phyloP scores from a whole-genome alignment of 2,797 vertebrate species.

The Lagothrix lagotricha region DNA sequence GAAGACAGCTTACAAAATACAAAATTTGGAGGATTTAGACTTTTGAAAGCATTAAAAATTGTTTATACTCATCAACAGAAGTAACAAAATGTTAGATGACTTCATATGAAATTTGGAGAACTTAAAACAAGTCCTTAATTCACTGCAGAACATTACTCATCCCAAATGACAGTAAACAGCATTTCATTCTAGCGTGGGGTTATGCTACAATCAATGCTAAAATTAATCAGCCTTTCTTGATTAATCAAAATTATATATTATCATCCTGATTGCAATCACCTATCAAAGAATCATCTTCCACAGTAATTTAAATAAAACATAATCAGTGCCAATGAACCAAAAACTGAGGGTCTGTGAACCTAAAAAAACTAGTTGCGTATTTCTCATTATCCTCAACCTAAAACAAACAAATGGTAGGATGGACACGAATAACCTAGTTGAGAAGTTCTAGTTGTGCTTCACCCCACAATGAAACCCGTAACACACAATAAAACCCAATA shows the following conservation, averaged over 20 bases:
- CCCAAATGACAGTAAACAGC: conserved; percentile 75
- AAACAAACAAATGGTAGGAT: neutral
- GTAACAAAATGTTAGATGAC: conserved; percentile 54
- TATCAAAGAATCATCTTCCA: conserved; percentile 83
- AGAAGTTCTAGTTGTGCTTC: neutral
- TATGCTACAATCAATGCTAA: conserved; percentile 80
- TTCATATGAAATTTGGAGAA: conserved; percentile 46
- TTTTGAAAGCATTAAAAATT: neutral
- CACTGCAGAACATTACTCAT: conserved; percentile 60
- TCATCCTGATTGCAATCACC: conserved; percentile 88
- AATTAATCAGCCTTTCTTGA: conserved; percentile 87
- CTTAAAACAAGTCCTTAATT: conserved; percentile 60
- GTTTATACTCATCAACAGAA: conserved; percentile 37
- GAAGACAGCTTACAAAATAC: neutral
- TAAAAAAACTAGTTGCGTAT: conserved; percentile 64
- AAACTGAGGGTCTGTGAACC: conserved; percentile 60
- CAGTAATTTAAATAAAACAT: conserved; percentile 78
- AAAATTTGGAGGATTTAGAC: neutral
- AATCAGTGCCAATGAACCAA: conserved; percentile 81
- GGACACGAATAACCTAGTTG: neutral
- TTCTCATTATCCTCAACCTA: neutral
- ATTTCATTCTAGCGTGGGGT: conserved; percentile 69
- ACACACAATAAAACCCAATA: neutral
- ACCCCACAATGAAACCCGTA: neutral
- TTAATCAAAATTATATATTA: conserved; percentile 88